Evolutionary conservation across 1,140 invertebrate species (phyloP), one percentile per base, ranked within the genome.

Genomic region (Rhopalosiphum maidis): DNA sequence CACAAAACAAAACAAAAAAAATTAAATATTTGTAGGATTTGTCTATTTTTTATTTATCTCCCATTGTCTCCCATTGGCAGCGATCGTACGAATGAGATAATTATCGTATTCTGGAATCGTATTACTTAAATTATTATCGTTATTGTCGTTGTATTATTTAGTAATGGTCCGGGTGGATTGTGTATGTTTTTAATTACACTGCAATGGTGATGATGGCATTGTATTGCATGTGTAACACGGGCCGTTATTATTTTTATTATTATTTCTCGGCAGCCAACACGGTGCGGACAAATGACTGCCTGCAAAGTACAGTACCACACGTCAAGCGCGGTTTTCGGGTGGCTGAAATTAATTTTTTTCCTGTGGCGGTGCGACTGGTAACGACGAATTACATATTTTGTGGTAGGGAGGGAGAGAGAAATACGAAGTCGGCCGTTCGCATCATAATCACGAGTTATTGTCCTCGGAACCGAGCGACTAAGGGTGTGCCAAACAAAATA

Each of bases 371-470:
- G 88, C 35, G 51, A 68, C 89, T 2, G 51, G 35, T 48, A 21
- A 51, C 41, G 35, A 90, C 37, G 55, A 37, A 43, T 87, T 30
- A 68, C 3, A 68, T n/a, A n/a, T 68, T 68, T 68, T 7, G 43
- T 37, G 22, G 21, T 83, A 83, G 35, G 8, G 9, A 25, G 23
- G 9, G 22, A 43, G 41, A 43, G 37, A 11, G 3, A 21, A 85
- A 85, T 43, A 77, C 60, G n/a, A 43, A 83, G 37, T 46, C 77
- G 21, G 21, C 9, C 1, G 60, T 90, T 90, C 23, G 37, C 54
- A 30, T 90, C 35, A n/a, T 91, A 82, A 83, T 54, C 43, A 68
- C 30, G 43, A 83, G 60, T 91, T 91, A 92, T 92, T 92, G n/a
- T 92, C 11, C 41, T 6, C 86, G 46, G 83, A n/a, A 21, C 15